These are phyloP conservation scores for Monomorium pharaonis DNA, from an alignment of 1,140 invertebrate genomes.

Conservation along the genomic window DNA sequence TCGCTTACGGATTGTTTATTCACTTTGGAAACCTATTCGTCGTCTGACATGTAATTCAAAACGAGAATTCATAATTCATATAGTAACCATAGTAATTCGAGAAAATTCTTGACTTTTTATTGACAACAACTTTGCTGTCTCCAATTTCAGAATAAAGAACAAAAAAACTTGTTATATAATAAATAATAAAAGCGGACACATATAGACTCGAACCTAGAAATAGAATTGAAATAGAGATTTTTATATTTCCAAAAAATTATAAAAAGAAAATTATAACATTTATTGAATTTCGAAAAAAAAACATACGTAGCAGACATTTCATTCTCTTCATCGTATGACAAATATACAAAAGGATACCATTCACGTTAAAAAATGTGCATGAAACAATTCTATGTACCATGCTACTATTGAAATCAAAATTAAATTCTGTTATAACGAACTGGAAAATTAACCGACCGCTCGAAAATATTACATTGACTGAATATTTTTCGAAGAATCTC, in stretches of 20 bases:
- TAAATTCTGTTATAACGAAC: neutral
- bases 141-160: neutral
- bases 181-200: neutral
- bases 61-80: neutral
- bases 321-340: neutral
- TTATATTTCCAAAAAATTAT: too few relatives aligned
- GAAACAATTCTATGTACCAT: neutral
- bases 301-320: neutral
- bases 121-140: neutral
- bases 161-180: neutral
- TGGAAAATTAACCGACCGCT: neutral
- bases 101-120: neutral
- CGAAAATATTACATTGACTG: neutral
- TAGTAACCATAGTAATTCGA: neutral
- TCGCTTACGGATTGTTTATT: slow-evolving; percentile 61
- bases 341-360: neutral
- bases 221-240: too few relatives aligned
- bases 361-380: neutral
- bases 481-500: neutral
- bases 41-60: slow-evolving; percentile 17
- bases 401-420: neutral
- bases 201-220: neutral
- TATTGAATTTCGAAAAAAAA: neutral
- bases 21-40: slow-evolving; percentile 20
- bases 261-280: neutral